Percentiles rank a stretch among this genome's conserved stretches.
Evolutionary conservation across 1,140 invertebrate species (phyloP).

Genomic region (Drosophila parvula): DNA sequence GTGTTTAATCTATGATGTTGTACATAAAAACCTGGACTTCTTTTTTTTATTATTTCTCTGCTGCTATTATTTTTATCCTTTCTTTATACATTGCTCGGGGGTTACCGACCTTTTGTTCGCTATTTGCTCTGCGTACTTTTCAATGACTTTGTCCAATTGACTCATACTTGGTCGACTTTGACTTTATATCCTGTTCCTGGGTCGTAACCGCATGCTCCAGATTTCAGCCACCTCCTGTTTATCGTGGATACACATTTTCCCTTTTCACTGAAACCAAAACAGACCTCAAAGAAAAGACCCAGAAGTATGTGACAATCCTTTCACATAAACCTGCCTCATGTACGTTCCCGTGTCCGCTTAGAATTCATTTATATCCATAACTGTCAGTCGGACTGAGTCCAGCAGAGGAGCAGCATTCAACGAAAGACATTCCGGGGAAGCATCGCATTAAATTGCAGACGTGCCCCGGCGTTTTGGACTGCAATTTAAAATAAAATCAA

Average conservation of each 20-base stretch:
- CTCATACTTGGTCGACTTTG: slow-evolving; percentile 18
- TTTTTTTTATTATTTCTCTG: not conserved
- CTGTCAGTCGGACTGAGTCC: slow-evolving; percentile 5
- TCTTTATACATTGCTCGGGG: not conserved
- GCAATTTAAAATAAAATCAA: slow-evolving; percentile 65
- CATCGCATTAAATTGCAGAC: slow-evolving; percentile 58
- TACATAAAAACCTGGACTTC: not conserved
- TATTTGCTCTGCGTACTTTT: not conserved
- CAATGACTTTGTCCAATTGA: not conserved
- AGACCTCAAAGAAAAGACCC: not conserved
- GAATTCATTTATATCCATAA: slow-evolving; percentile 26
- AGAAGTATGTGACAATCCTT: slow-evolving; percentile 29
- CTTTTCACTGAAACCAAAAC: slow-evolving; percentile 22
- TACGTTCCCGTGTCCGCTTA: slow-evolving; percentile 11
- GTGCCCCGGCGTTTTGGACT: slow-evolving; percentile 49
- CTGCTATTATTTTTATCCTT: not conserved
- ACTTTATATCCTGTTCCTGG: slow-evolving; percentile 14
- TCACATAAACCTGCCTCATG: slow-evolving; percentile 16
- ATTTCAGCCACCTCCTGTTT: slow-evolving; percentile 7
- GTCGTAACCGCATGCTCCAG: slow-evolving; percentile 14
- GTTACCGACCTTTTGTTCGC: not conserved
- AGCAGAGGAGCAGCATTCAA: slow-evolving; percentile 13
- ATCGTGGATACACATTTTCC: slow-evolving; percentile 20
- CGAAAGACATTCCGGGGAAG: slow-evolving; percentile 19
- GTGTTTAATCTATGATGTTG: not conserved